Base-by-base conservation (phyloP, 1,140 invertebrate genomes). In the Probaryconus sp. region DNA sequence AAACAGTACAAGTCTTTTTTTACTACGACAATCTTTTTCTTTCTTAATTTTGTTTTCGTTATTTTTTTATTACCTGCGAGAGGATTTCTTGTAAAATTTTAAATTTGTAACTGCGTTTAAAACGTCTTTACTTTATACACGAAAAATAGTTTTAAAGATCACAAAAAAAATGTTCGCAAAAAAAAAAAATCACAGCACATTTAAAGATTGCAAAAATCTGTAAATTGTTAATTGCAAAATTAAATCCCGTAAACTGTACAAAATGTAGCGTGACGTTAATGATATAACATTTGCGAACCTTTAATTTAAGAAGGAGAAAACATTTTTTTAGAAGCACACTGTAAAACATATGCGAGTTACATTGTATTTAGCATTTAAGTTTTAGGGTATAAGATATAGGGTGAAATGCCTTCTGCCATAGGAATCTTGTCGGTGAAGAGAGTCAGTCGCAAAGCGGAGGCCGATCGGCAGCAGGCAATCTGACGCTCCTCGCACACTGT, bases 381-480 rank as follows among this genome's bases (percentile, higher is more conserved):
- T 58, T 58, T 20, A n/a, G 14, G 11, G 31, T 17, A 18, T 0
- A 28, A 35, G 7, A 16, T 10, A 3, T 18, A 33, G 50, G 50
- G 40, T 14, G 1, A n/a, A 37, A 10, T 24, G 38, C 63, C 63
- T 67, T 67, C 50, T 67, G 63, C n/a, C 14, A 30, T 18, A 11
- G 26, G 60, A 48, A 40, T 48, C 26, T 37, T 30, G 37, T 33
- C 35, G 65, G 55, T 75, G 31, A 45, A 68, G 68, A 68, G 77
- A 81, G 81, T 80, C 80, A 83, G 81, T 80, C 79, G 78, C 75
- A 77, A 70, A 78, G 68, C 78, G n/a, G n/a, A n/a, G 79, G 64
- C 56, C 38, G 38, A 72, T 63, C 55, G 43, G 76, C 60, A 73
- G 76, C 75, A 61, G 55, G 76, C 78, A 79, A 81, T 80, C 80